Conservation (phyloP, 2,797 vertebrate species). For the Macropus fuliginosus region DNA sequence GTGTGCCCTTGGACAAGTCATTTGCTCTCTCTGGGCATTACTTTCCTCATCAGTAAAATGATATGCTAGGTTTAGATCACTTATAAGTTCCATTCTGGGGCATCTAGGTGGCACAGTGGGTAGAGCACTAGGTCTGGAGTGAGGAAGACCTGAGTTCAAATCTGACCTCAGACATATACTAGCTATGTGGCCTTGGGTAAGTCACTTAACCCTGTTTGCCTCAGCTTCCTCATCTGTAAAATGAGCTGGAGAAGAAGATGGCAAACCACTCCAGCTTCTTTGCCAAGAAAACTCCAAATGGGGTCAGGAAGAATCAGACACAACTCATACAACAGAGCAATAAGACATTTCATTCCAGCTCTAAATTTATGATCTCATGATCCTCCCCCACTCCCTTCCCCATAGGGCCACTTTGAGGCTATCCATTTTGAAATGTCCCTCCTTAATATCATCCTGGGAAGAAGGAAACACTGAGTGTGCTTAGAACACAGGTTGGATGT, state of each 20-base stretch:
- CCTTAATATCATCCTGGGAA: not conserved
- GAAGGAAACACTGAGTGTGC: not conserved
- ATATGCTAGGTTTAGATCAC: not conserved
- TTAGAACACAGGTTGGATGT: not conserved
- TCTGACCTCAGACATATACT: not conserved
- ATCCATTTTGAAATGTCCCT: not conserved
- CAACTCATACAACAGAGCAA: not conserved
- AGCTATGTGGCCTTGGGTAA: not conserved
- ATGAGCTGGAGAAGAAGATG: not conserved
- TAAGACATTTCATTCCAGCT: not conserved
- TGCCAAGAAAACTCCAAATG: not conserved
- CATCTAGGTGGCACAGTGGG: not conserved
- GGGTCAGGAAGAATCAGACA: not conserved
- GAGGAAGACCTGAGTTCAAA: not conserved
- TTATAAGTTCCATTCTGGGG: not conserved
- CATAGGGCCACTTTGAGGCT: accelerated
- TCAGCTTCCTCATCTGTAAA: not conserved
- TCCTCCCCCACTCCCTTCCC: not conserved
- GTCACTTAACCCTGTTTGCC: not conserved
- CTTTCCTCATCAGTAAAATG: not conserved
- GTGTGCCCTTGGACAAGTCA: not conserved
- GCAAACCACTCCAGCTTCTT: not conserved
- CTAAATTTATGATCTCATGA: not conserved
- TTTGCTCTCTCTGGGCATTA: not conserved
- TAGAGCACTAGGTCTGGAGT: not conserved